These are phyloP conservation scores for Cydia pomonella DNA, from an alignment of 1,140 invertebrate species.

Conservation along the genomic window DNA sequence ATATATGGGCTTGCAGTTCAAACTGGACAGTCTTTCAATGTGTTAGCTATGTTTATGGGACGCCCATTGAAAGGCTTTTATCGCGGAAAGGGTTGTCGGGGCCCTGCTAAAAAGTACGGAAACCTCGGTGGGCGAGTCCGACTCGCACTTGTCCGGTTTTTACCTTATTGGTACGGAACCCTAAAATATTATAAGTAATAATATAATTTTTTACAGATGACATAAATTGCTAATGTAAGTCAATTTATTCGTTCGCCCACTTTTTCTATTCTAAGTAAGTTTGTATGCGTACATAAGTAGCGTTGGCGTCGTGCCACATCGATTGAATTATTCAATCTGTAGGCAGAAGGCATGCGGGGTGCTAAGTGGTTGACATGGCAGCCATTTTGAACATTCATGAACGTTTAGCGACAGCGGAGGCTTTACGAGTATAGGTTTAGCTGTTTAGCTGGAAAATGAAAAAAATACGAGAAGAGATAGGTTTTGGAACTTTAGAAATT, in stretches of 20 bases:
- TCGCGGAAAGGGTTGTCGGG: too few relatives aligned
- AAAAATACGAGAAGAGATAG: too few relatives aligned
- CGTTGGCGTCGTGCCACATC: neutral
- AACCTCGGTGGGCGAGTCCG: too few relatives aligned
- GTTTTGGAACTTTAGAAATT: too few relatives aligned
- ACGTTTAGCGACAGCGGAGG: neutral
- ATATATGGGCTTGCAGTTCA: too few relatives aligned
- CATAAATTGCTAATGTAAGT: neutral
- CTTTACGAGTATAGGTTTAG: neutral
- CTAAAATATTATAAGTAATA: too few relatives aligned
- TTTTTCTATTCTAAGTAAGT: neutral
- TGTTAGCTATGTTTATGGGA: too few relatives aligned
- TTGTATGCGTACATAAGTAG: neutral
- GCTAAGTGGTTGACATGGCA: neutral
- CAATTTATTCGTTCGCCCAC: neutral
- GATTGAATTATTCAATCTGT: constrained; percentile 11
- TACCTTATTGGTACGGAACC: too few relatives aligned
- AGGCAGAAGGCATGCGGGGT: neutral
- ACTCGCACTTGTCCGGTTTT: too few relatives aligned
- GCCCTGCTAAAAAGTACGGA: too few relatives aligned
- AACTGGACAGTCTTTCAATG: too few relatives aligned
- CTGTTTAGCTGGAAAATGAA: neutral
- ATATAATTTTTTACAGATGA: neutral
- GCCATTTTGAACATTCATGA: neutral
- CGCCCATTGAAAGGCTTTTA: too few relatives aligned